A percentile compares a stretch with the other conserved stretches of the same genome.
Conservation (phyloP, 2,113 vertebrate genomes). For the Phoxinus phoxinus region DNA sequence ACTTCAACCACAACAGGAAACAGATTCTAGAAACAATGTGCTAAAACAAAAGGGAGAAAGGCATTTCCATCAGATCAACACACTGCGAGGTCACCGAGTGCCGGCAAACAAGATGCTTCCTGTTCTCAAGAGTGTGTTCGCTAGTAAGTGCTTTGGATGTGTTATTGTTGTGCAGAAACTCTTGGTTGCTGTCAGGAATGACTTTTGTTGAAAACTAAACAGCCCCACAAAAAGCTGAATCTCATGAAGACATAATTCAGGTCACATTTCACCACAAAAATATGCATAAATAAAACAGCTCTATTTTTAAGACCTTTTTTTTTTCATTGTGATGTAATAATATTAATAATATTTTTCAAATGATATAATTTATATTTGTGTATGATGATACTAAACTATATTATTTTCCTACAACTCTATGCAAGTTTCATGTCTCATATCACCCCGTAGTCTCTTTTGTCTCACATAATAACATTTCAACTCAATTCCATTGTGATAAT, state of each 20-base stretch:
- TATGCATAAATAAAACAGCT: neutral
- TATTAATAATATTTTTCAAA: too few species aligned
- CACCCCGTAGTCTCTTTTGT: too few species aligned
- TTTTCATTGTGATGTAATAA: too few species aligned
- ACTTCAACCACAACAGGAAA: conserved; percentile 71
- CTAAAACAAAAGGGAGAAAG: conserved; percentile 48
- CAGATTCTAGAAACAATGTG: conserved; percentile 65
- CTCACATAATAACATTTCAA: too few species aligned
- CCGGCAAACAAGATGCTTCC: conserved; percentile 29
- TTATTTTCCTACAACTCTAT: too few species aligned
- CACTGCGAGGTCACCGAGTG: conserved; percentile 9
- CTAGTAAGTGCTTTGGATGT: neutral
- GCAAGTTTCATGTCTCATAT: too few species aligned
- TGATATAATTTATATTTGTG: too few species aligned
- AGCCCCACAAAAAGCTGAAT: neutral
- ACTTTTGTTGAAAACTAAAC: neutral
- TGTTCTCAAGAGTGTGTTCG: neutral
- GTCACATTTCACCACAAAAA: neutral
- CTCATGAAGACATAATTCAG: neutral
- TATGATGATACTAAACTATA: too few species aligned
- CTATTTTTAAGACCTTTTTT: too few species aligned
- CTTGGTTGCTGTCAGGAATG: neutral
- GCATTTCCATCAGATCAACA: conserved; percentile 41
- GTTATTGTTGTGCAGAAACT: conserved; percentile 19
- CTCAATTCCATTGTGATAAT: too few species aligned